Evolutionary conservation across 2,888 invertebrate species (phyloP).

Genomic region (Griposia aprilina): DNA sequence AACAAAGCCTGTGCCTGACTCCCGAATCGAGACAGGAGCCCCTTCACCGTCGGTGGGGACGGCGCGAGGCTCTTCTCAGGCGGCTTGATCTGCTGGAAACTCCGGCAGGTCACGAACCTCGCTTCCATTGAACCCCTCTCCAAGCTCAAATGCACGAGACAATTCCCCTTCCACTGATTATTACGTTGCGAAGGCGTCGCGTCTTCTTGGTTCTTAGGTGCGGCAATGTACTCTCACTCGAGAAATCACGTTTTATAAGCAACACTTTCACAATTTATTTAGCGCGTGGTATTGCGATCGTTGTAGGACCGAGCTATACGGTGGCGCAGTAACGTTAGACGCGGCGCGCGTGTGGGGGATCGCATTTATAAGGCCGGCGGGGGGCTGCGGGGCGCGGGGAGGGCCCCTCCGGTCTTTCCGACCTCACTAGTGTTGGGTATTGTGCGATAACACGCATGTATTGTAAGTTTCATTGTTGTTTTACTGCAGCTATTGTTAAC

Average conservation of each 20-base stretch:
- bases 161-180: conserved; percentile 82
- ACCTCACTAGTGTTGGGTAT: conserved; percentile 82
- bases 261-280: conserved; percentile 89
- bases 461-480: conserved; percentile 61
- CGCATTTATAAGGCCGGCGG: conserved; percentile 79
- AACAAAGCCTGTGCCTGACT: conserved; percentile 90
- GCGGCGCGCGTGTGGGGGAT: conserved; percentile 87
- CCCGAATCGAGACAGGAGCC: conserved; percentile 89
- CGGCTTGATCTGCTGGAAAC: conserved; percentile 90
- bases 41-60: conserved; percentile 88
- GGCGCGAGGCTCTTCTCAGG: conserved; percentile 89
- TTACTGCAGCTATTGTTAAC: conserved; percentile 51
- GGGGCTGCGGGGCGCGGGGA: conserved; percentile 65
- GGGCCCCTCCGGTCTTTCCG: conserved; percentile 75
- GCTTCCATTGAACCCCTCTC: conserved; percentile 90
- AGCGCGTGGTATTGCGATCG: conserved; percentile 83
- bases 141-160: conserved; percentile 81
- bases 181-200: conserved; percentile 70
- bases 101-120: conserved; percentile 90
- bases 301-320: conserved; percentile 79
- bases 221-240: conserved; percentile 85
- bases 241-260: conserved; percentile 83
- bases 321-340: conserved; percentile 83
- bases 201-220: conserved; percentile 68
- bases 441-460: conserved; percentile 66